phyloP scores from a whole-genome alignment of 1,140 invertebrate species.

The Marisa cornuarietis region DNA sequence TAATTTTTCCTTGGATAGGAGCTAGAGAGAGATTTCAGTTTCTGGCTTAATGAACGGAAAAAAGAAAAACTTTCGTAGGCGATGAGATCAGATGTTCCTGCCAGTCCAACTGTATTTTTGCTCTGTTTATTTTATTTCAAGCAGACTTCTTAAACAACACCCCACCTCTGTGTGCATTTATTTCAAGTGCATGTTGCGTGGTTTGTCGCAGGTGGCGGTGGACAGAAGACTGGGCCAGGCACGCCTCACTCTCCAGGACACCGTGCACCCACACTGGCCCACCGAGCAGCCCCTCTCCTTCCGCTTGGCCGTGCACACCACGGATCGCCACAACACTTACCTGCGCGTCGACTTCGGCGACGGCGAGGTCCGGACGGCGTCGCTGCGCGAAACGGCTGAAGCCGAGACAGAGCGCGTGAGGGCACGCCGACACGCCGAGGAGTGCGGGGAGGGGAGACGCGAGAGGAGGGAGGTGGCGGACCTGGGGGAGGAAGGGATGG shows the following conservation, averaged over 20 bases:
- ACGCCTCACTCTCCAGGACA: not conserved
- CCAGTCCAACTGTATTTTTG: too few relatives aligned
- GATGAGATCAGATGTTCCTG: too few relatives aligned
- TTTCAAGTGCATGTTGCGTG: not conserved
- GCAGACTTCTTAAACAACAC: too few relatives aligned
- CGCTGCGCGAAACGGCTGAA: not conserved
- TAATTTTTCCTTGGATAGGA: too few relatives aligned
- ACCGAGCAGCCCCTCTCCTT: conserved; percentile 1
- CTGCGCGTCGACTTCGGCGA: conserved; percentile 12
- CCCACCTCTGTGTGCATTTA: not conserved
- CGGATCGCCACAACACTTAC: conserved; percentile 16
- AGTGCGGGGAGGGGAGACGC: not conserved
- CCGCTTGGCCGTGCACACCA: not conserved
- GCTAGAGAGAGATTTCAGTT: too few relatives aligned
- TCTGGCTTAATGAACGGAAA: too few relatives aligned
- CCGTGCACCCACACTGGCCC: not conserved
- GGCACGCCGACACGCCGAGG: not conserved
- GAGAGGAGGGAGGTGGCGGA: not conserved
- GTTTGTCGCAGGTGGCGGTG: conserved; percentile 13
- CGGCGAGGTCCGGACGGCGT: not conserved
- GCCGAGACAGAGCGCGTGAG: not conserved
- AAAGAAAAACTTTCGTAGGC: too few relatives aligned
- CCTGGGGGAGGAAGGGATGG: not conserved
- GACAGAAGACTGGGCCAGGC: not conserved
- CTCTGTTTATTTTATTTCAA: too few relatives aligned